Evolutionary conservation across 2,888 invertebrate species (phyloP), one percentile per base, ranked within the genome.

Genomic region (Gymnoscelis rufifasciata): DNA sequence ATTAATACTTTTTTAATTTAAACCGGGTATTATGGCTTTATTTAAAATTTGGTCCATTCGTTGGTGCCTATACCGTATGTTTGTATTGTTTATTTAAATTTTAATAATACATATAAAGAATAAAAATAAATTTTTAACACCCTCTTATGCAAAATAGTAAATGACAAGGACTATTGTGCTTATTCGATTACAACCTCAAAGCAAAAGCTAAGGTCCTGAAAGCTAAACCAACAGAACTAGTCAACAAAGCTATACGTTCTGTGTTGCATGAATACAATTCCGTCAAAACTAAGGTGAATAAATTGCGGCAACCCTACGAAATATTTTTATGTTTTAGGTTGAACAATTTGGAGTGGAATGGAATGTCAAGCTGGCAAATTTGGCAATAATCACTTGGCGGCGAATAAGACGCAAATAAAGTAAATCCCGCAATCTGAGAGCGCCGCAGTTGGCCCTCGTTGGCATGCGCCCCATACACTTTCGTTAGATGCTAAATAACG

Each of bases 381-480:
- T 43, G 44, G 42, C 33, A 51, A 54, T 49, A 50, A 50, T 52
- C 43, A 41, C 45, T 40, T 39, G 46, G 46, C 47, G 35, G 28
- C 23, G 27, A 29, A 35, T 48, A 52, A 50, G 37, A 42, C 27
- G 27, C 38, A 52, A 55, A 52, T 56, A 51, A 45, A 43, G 35
- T 51, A 47, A 45, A 53, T 51, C 38, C 49, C 43, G 33, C 45
- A 43, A 50, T 47, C 45, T 51, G 38, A 33, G 38, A 38, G 40
- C 33, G 39, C 46, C 39, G 41, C 37, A 39, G 33, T 47, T 24
- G 47, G 40, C 44, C 43, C 46, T 42, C 45, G 37, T 54, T 56
- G 50, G 44, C 51, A 47, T 51, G 39, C 43, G 31, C 5, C 5
- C 19, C 19, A 2, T 52, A n/a, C 47, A 50, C 39, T 43, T 38